Evolutionary conservation across 2,888 invertebrate genomes (phyloP).

Genomic region (Troglohyphantes excavatus): DNA sequence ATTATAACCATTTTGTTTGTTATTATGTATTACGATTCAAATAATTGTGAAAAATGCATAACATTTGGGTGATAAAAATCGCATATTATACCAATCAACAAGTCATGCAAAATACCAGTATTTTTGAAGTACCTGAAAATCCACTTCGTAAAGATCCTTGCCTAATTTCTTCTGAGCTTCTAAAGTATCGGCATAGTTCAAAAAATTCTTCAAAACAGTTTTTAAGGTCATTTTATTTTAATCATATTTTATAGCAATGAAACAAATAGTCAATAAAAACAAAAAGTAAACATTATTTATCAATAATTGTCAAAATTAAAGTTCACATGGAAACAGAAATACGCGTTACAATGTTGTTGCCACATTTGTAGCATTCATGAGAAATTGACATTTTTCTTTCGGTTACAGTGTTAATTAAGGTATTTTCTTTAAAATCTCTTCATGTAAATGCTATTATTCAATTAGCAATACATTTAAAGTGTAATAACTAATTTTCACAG

Average conservation of each 20-base stretch:
- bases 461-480: too few species aligned
- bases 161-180: conserved; percentile 82
- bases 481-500: too few species aligned
- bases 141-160: conserved; percentile 83
- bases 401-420: conserved; percentile 18
- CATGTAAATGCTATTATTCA: not conserved
- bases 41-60: too few species aligned
- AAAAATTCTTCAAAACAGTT: conserved; percentile 83
- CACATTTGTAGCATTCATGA: conserved; percentile 57
- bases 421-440: not conserved
- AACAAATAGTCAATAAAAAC: conserved; percentile 13
- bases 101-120: not conserved
- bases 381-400: conserved; percentile 27
- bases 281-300: conserved; percentile 42
- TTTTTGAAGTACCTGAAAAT: conserved; percentile 83
- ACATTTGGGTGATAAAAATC: not conserved
- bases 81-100: not conserved
- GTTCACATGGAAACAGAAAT: conserved; percentile 54
- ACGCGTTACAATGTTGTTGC: conserved; percentile 63
- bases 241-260: conserved; percentile 40
- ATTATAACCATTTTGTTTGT: too few species aligned
- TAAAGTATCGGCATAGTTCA: conserved; percentile 84
- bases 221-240: conserved; percentile 80
- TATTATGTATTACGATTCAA: too few species aligned
- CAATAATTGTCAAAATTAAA: conserved; percentile 53